A percentile compares a stretch with the other conserved stretches of the same genome.
These are phyloP conservation scores for Ariopsis seemanni DNA, from an alignment of 2,113 vertebrate genomes.

Conservation along the genomic window DNA sequence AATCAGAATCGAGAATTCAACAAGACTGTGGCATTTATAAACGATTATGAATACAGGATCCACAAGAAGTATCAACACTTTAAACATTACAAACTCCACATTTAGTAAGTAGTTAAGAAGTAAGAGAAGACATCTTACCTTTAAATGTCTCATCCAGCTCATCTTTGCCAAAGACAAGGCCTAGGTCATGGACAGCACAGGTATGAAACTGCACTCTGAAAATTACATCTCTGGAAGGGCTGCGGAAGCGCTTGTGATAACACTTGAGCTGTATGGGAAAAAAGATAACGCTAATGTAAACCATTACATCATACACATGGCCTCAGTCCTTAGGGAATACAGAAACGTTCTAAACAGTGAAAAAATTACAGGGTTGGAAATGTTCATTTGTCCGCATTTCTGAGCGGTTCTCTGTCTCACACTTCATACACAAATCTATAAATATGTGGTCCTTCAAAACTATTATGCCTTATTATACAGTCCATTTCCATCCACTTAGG, in stretches of 20 bases:
- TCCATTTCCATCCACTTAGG: slow-evolving; percentile 3
- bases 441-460: background rate
- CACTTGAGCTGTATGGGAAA: slow-evolving; percentile 84
- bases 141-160: slow-evolving; percentile 95
- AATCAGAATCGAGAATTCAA: background rate
- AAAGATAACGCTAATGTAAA: slow-evolving; percentile 6
- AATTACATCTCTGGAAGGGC: slow-evolving; percentile 87
- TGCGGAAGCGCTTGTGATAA: slow-evolving; percentile 94
- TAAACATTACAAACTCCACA: background rate
- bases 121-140: slow-evolving; percentile 70
- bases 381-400: background rate
- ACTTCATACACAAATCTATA: background rate
- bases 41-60: background rate
- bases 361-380: background rate
- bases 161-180: slow-evolving; percentile 89
- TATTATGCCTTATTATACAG: slow-evolving; percentile 10
- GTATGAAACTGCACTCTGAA: slow-evolving; percentile 98
- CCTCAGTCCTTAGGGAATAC: background rate
- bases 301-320: slow-evolving; percentile 22
- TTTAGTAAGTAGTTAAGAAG: background rate
- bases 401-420: background rate
- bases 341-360: background rate
- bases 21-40: background rate
- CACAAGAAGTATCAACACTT: background rate
- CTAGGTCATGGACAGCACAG: slow-evolving; percentile 91